Percentiles rank a stretch among this genome's conserved stretches.
phyloP scores from a whole-genome alignment of 1,140 invertebrate genomes.

The Monochamus saltuarius region DNA sequence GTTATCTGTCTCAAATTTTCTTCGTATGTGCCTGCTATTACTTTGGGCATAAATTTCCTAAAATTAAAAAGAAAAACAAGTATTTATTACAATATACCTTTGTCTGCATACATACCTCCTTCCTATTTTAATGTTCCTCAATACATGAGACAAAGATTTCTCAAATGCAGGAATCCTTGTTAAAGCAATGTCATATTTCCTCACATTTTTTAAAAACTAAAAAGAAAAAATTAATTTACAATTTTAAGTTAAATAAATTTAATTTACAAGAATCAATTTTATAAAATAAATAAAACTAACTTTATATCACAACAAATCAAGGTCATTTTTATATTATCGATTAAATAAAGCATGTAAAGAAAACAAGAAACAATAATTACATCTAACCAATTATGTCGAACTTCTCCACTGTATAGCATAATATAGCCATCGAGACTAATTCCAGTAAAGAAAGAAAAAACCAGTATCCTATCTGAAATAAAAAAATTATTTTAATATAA shows the following conservation, averaged over 20 bases:
- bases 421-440: slow-evolving; percentile 85
- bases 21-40: slow-evolving; percentile 81
- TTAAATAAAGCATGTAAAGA: not conserved
- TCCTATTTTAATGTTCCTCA: slow-evolving; percentile 79
- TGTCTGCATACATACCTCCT: slow-evolving; percentile 64
- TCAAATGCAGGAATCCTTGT: slow-evolving; percentile 78
- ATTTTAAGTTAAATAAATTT: no score
- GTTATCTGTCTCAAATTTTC: slow-evolving; percentile 77
- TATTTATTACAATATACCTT: no score
- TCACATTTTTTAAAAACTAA: slow-evolving; percentile 80
- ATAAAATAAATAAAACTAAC: no score
- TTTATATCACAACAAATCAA: slow-evolving; percentile 12
- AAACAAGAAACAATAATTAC: slow-evolving; percentile 56
- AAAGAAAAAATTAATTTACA: slow-evolving; percentile 24
- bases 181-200: slow-evolving; percentile 71
- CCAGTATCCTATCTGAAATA: slow-evolving; percentile 66
- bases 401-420: slow-evolving; percentile 86
- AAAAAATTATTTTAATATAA: slow-evolving; percentile 4
- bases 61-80: slow-evolving; percentile 37
- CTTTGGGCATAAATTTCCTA: slow-evolving; percentile 87
- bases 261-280: no score
- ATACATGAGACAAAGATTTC: slow-evolving; percentile 76
- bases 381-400: slow-evolving; percentile 87
- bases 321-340: no score
- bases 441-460: slow-evolving; percentile 85